A percentile compares a stretch with the other conserved stretches of the same genome.
Evolutionary conservation across 2,797 vertebrate species (phyloP).

Genomic region (Rhabdophis nuchalis): DNA sequence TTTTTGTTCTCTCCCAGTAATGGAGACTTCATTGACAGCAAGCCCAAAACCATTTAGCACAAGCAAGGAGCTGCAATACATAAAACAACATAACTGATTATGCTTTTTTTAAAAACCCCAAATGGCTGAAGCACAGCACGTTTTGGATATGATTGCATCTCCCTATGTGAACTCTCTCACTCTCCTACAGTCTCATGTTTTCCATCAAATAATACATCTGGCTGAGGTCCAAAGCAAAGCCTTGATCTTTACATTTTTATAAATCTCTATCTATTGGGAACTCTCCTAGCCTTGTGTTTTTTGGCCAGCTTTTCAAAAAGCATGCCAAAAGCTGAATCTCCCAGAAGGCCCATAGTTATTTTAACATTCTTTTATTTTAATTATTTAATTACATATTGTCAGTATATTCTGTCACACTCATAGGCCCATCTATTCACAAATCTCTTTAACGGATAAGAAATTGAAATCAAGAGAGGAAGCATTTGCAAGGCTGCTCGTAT

Average conservation of each 20-base stretch:
- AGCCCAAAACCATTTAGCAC: slow-evolving; percentile 53
- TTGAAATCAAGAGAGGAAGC: neutral
- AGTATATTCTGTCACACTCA: neutral
- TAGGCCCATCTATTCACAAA: neutral
- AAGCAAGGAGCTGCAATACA: slow-evolving; percentile 37
- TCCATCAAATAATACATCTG: neutral
- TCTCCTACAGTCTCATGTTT: neutral
- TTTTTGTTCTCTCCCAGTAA: slow-evolving; percentile 40
- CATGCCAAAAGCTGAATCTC: neutral
- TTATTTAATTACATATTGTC: neutral
- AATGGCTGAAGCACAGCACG: neutral
- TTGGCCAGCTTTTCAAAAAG: neutral
- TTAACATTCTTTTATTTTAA: neutral
- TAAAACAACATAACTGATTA: slow-evolving; percentile 27
- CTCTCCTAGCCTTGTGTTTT: neutral
- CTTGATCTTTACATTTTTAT: neutral
- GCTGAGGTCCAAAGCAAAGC: neutral
- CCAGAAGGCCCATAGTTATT: neutral
- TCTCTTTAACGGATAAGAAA: neutral
- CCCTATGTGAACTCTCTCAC: neutral
- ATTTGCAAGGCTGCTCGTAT: neutral
- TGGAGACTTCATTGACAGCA: slow-evolving; percentile 53
- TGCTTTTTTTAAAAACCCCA: neutral
- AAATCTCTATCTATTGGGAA: neutral
- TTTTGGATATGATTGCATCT: neutral